Percentiles rank a stretch among this genome's conserved stretches.
These are phyloP conservation scores for Mechanitis mazaeus DNA, from an alignment of 2,888 invertebrate species.

Conservation along the genomic window DNA sequence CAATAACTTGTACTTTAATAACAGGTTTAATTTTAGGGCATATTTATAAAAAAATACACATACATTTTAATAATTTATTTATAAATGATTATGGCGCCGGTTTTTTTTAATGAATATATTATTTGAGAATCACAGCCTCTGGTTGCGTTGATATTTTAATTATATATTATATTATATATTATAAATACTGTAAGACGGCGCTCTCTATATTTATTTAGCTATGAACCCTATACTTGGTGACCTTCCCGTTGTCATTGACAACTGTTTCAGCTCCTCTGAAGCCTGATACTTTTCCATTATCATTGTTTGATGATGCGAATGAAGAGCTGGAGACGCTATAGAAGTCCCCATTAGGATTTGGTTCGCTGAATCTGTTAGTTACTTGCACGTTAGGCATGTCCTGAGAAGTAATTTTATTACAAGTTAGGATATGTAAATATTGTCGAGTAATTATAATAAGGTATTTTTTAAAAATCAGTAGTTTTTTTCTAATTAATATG, in stretches of 20 bases:
- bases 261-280: conserved; percentile 79
- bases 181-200: neutral
- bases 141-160: neutral
- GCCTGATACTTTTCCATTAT: conserved; percentile 76
- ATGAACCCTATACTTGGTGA: conserved; percentile 77
- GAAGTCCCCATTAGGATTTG: conserved; percentile 34
- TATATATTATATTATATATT: too few relatives aligned
- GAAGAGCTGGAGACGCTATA: conserved; percentile 81
- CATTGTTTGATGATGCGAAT: conserved; percentile 73
- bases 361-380: conserved; percentile 35
- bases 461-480: too few relatives aligned
- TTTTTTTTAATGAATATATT: neutral
- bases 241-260: conserved; percentile 84
- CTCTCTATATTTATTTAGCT: conserved; percentile 34
- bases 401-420: conserved; percentile 41
- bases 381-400: conserved; percentile 66
- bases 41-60: neutral
- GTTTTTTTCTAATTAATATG: too few relatives aligned
- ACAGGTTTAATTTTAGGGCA: conserved; percentile 8
- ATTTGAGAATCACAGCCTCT: conserved; percentile 25
- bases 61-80: neutral
- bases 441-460: too few relatives aligned
- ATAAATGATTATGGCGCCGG: neutral
- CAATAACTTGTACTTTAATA: neutral
- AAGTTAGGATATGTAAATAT: too few relatives aligned